Evolutionary conservation across 2,888 invertebrate species (phyloP).

Genomic region (Dioctria rufipes): DNA sequence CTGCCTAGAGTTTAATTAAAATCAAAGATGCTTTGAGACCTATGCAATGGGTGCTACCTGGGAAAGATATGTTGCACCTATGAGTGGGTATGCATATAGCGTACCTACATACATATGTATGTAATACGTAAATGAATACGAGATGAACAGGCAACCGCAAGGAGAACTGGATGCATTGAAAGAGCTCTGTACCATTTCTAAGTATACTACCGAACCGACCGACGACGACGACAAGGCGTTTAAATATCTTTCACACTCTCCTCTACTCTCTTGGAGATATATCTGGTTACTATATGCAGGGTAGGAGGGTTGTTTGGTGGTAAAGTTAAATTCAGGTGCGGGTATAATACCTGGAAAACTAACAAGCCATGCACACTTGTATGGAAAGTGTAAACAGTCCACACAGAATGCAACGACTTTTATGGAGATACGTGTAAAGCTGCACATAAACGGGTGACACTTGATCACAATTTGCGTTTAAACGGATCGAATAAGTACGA

Average conservation of each 20-base stretch:
- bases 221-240: not conserved
- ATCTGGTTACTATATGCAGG: not conserved
- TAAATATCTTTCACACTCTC: not conserved
- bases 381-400: conserved; percentile 46
- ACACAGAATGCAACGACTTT: conserved; percentile 41
- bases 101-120: too few relatives aligned
- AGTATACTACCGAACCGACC: too few relatives aligned
- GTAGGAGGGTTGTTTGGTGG: not conserved
- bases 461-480: conserved; percentile 43
- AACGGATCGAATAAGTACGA: conserved; percentile 38
- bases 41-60: conserved; percentile 22
- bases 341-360: conserved; percentile 48
- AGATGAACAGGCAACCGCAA: not conserved
- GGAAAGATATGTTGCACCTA: not conserved
- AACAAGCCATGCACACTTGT: conserved; percentile 57
- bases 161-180: not conserved
- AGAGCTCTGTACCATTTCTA: not conserved
- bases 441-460: conserved; percentile 33
- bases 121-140: too few relatives aligned
- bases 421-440: not conserved
- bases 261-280: not conserved
- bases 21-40: conserved; percentile 40
- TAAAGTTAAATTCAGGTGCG: not conserved
- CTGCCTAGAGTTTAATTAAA: conserved; percentile 42
- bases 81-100: too few relatives aligned